Conservation (phyloP, 2,888 invertebrate genomes). For the Drosophila affinis region DNA sequence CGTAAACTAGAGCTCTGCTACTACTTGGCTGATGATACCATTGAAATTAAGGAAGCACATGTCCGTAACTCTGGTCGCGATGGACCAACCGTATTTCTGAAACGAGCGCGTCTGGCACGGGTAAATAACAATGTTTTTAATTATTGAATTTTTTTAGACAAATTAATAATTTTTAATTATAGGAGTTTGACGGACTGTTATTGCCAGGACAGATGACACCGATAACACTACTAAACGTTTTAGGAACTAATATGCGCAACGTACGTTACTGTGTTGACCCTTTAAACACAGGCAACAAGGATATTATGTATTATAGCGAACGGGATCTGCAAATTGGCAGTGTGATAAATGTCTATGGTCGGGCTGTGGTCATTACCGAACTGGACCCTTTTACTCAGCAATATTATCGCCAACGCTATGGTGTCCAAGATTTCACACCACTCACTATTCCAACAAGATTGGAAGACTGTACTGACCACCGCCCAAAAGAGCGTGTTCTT, state of each 20-base stretch:
- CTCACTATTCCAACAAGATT: slow-evolving; percentile 71
- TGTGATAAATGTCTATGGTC: slow-evolving; percentile 91
- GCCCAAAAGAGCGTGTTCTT: slow-evolving; percentile 78
- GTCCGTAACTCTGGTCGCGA: slow-evolving; percentile 89
- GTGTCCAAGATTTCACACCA: slow-evolving; percentile 81
- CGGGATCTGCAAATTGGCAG: slow-evolving; percentile 93
- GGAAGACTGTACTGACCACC: slow-evolving; percentile 55
- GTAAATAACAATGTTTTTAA: slow-evolving; percentile 82
- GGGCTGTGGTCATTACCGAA: slow-evolving; percentile 91
- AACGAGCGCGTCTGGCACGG: slow-evolving; percentile 90
- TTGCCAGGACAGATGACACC: slow-evolving; percentile 84
- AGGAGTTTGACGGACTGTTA: slow-evolving; percentile 79
- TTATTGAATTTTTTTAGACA: no score
- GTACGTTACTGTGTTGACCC: slow-evolving; percentile 86
- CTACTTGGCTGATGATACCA: slow-evolving; percentile 93
- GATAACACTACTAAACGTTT: slow-evolving; percentile 87
- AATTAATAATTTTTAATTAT: background rate
- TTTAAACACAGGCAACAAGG: slow-evolving; percentile 84
- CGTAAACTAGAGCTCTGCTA: slow-evolving; percentile 92
- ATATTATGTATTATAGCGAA: slow-evolving; percentile 80
- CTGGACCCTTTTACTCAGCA: slow-evolving; percentile 94
- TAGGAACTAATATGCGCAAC: slow-evolving; percentile 85
- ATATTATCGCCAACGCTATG: slow-evolving; percentile 87
- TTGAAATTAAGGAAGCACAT: slow-evolving; percentile 92
- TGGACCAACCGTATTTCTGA: slow-evolving; percentile 89